Base-by-base conservation (phyloP, 1,140 invertebrate species). In the Hylaeus anthracinus region DNA sequence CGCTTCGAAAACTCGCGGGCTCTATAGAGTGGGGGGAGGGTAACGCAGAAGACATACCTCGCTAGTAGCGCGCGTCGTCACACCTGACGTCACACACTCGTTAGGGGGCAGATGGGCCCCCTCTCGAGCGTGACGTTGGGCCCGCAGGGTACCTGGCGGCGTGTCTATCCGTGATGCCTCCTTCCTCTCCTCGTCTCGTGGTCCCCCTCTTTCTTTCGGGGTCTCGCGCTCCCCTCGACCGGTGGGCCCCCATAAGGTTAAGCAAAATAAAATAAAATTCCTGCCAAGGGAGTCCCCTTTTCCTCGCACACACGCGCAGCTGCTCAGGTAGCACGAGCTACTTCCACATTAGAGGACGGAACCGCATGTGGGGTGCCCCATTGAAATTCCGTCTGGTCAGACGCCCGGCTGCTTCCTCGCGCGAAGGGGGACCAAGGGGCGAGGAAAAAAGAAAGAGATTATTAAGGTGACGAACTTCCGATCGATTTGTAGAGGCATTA, bases 71-170 rank as follows among this genome's bases (percentile, higher is more conserved):
- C 82, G 86, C 87, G 81, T 90, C 90, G 93, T 93, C 92, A 93
- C 92, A 93, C 92, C 92, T 93, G 93, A 93, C 92, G 93, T 93
- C 92, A 93, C 92, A 88, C 70, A 90, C 92, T 90, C 91, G 90
- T 92, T 91, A 92, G 90, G 92, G 88, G 89, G 92, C 93, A 94
- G 93, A 94, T 93, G 93, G 92, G 86, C 88, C 92, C 91, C 90
- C 92, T 93, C 90, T 93, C 85, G 88, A 93, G 90, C 92, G 90
- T 93, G 93, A 93, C 91, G 92, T 91, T 90, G 81, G 72, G 87
- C 71, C 85, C 72, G 77, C 81, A 83, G 86, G 89, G 90, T 93
- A 92, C 92, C 92, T 93, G 92, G 91, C 86, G 88, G 87, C 86
- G 86, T 10, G 51, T 87, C 85, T 82, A 87, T 72, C 82, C 76